Base-by-base conservation (phyloP, 2,113 vertebrate genomes). In the Leucoraja erinaceus region DNA sequence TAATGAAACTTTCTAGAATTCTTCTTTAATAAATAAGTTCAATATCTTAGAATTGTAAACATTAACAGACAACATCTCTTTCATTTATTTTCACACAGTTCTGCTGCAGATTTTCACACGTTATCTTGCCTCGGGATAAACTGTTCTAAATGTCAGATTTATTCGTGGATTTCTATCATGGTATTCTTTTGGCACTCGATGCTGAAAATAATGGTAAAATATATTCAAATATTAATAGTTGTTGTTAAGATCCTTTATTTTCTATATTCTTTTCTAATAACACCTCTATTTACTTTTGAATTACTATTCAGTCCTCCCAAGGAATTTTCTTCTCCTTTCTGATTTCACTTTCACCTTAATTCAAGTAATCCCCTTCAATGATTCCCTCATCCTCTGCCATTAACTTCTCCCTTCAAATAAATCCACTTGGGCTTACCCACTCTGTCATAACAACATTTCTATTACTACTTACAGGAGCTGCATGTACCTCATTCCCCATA, bases 171-270 rank as follows among this genome's bases (percentile, higher is more conserved):
- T 96, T 81, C 97, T 96, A 76, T 98, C 98, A 81, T 99, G 98
- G 95, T 99, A 99, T 92, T 99, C 98, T 95, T 98, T 99, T 63
- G 98, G 97, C 88, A 99, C 98, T 77, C 97, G 97, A 94, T 99
- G 98, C 98, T 99, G 94, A 83, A 93, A 93, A 94, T 31, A 92
- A 77, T 76, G 94, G 94, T 94, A 76, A 76, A 11, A 94, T 78
- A 12, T 5, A 74, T 83, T 93, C n/a, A 93, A 83, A 63, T 28
- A 72, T 93, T 1, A 12, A 7, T 56, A 59, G 28, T 63, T 31
- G 63, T 7, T 4, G 47, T 61, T 22, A 59, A 31, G 25, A 93
- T 25, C 7, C 54, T 12, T 93, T 61, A 28, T 47, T 25, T 78
- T 38, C 33, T 22, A 33, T 5, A 77, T 78, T 31, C 8, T 28